Percentiles rank a stretch among this genome's conserved stretches.
Evolutionary conservation across 2,888 invertebrate species (phyloP).

Genomic region (Melanargia galathea): DNA sequence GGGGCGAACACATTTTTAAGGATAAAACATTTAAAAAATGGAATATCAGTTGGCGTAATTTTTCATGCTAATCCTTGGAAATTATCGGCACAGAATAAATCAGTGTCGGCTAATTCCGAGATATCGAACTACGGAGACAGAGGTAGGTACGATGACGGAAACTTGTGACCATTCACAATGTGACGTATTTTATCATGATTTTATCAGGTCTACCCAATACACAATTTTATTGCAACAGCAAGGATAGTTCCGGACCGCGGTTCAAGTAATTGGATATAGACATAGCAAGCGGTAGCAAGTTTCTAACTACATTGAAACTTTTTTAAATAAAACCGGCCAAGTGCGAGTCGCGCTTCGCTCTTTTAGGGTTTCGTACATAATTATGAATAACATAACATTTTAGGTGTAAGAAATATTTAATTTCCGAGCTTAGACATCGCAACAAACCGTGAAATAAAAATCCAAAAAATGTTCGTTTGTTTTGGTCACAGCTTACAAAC

Average conservation of each 20-base stretch:
- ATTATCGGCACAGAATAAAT: neutral
- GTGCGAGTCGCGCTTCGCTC: too few relatives aligned
- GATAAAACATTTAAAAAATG: neutral
- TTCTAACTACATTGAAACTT: neutral
- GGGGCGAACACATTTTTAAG: neutral
- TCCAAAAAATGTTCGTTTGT: too few relatives aligned
- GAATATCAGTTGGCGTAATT: neutral
- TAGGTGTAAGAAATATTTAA: too few relatives aligned
- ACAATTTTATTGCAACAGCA: neutral
- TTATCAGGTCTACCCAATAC: conserved; percentile 15
- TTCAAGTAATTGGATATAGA: conserved; percentile 4
- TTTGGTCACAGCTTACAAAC: too few relatives aligned
- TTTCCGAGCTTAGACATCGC: too few relatives aligned
- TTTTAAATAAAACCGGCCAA: too few relatives aligned
- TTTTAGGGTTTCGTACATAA: too few relatives aligned
- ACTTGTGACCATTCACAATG: neutral
- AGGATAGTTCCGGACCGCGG: conserved; percentile 20
- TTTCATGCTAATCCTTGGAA: neutral
- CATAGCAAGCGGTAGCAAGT: neutral
- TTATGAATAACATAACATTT: too few relatives aligned
- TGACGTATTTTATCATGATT: neutral
- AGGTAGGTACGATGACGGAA: neutral
- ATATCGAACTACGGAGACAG: neutral
- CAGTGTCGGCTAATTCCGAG: conserved; percentile 7
- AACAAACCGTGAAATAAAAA: too few relatives aligned